phyloP scores from a whole-genome alignment of 2,888 invertebrate species.

The Microplitis manilae region DNA sequence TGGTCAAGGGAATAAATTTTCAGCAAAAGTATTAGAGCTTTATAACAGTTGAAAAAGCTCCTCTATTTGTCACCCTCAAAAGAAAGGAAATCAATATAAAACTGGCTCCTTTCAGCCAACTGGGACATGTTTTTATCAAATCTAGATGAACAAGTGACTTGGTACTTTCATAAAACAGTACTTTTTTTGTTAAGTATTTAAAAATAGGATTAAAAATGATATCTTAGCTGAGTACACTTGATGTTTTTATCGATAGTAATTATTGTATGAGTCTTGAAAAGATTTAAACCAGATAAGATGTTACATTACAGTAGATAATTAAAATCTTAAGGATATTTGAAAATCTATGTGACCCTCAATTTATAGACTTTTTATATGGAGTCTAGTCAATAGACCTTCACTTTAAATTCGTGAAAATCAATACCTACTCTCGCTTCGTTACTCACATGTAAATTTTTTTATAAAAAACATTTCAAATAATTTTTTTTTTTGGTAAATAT shows the following conservation, averaged over 20 bases:
- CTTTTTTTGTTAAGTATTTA: background rate
- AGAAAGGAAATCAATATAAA: conserved; percentile 52
- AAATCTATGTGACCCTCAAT: background rate
- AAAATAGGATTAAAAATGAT: no score
- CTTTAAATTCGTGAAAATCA: conserved; percentile 8
- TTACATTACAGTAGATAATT: background rate
- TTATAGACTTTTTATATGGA: background rate
- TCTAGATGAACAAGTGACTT: background rate
- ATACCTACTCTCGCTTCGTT: background rate
- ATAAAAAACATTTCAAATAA: no score
- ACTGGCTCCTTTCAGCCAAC: conserved; percentile 49
- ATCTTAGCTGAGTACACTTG: background rate
- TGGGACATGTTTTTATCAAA: conserved; percentile 35
- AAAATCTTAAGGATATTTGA: background rate
- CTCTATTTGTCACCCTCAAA: conserved; percentile 29
- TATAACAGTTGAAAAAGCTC: conserved; percentile 33
- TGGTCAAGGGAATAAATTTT: conserved; percentile 17
- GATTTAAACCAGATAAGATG: background rate
- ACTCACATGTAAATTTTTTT: conserved; percentile 1
- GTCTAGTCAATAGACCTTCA: background rate
- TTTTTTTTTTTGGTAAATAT: no score
- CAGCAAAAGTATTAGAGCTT: background rate
- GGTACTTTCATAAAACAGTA: background rate
- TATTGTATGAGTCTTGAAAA: background rate
- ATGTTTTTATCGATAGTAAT: background rate